A percentile compares a stretch with the other conserved stretches of the same genome.
These are phyloP conservation scores for Drosophila aldrichi DNA, from an alignment of 2,888 invertebrate species.

Conservation along the genomic window DNA sequence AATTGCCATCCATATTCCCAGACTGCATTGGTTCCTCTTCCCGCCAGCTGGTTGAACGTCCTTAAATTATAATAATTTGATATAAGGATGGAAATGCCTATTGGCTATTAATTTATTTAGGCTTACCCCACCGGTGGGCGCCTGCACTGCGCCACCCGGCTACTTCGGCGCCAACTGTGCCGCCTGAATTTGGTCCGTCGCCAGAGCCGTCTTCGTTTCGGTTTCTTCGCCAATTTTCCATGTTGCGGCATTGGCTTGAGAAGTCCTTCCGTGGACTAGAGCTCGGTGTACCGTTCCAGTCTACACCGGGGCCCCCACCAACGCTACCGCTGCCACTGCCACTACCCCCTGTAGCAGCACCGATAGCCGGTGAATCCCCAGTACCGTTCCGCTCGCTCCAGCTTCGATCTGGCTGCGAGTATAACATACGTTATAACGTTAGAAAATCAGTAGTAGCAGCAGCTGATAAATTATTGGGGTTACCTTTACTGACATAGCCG, in stretches of 20 bases:
- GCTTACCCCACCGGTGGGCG: slow-evolving; percentile 82
- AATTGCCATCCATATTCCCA: slow-evolving; percentile 35
- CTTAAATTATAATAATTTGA: slow-evolving; percentile 47
- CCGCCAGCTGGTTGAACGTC: slow-evolving; percentile 84
- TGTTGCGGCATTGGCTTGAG: slow-evolving; percentile 77
- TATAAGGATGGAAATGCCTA: background rate
- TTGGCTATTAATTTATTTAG: background rate
- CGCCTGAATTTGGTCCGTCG: slow-evolving; percentile 53
- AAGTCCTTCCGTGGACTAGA: slow-evolving; percentile 85
- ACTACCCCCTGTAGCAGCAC: background rate
- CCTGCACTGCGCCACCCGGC: slow-evolving; percentile 73
- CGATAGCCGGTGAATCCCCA: slow-evolving; percentile 54
- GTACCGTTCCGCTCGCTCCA: slow-evolving; percentile 84
- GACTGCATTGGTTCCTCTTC: slow-evolving; percentile 77
- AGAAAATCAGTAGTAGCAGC: background rate
- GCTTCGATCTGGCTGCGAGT: slow-evolving; percentile 77
- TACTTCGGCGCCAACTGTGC: slow-evolving; percentile 41
- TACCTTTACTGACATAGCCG: slow-evolving; percentile 69
- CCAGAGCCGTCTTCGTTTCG: slow-evolving; percentile 81
- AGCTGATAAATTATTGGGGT: background rate
- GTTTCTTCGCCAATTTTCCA: slow-evolving; percentile 84
- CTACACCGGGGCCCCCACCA: slow-evolving; percentile 43
- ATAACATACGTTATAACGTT: background rate
- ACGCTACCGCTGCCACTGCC: slow-evolving; percentile 8
- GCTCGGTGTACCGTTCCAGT: slow-evolving; percentile 83